A percentile compares a stretch with the other conserved stretches of the same genome.
These are phyloP conservation scores for Archips crataeganus DNA, from an alignment of 2,888 invertebrate species.

Conservation along the genomic window DNA sequence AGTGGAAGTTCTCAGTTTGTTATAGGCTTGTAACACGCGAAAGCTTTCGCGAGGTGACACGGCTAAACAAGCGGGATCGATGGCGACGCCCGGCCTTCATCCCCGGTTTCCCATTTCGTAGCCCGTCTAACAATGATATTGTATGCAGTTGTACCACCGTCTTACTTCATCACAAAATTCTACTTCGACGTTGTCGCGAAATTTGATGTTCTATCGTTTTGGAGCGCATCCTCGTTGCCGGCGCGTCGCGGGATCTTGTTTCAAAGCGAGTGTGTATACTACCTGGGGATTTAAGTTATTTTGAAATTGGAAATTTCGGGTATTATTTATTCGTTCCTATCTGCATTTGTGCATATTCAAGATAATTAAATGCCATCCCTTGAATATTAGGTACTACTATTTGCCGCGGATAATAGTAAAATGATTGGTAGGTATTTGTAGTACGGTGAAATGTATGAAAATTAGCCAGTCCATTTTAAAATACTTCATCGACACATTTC, in stretches of 20 bases:
- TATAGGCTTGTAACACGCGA: constrained; percentile 71
- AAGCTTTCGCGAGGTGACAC: constrained; percentile 64
- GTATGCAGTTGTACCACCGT: constrained; percentile 51
- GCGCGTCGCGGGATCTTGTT: constrained; percentile 17
- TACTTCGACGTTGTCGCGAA: constrained; percentile 34
- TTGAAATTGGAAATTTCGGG: not conserved
- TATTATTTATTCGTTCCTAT: not conserved
- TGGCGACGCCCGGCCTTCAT: constrained; percentile 57
- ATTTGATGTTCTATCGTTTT: constrained; percentile 12
- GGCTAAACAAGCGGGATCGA: constrained; percentile 56
- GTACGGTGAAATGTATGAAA: too few species aligned
- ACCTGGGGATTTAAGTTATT: not conserved
- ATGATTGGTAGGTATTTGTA: not conserved
- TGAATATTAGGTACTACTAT: not conserved
- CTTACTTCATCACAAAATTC: constrained; percentile 52
- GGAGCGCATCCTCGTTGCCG: not conserved
- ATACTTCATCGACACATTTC: too few species aligned
- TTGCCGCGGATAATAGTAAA: not conserved
- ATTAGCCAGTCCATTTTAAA: too few species aligned
- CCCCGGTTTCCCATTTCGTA: constrained; percentile 37
- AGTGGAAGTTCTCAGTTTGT: constrained; percentile 61
- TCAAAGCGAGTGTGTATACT: constrained; percentile 19
- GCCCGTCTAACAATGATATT: constrained; percentile 63
- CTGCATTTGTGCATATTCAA: not conserved
- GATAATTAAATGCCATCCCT: not conserved